A percentile compares a stretch with the other conserved stretches of the same genome.
Conservation (phyloP, 2,797 vertebrate genomes). For the Acanthiza pusilla region DNA sequence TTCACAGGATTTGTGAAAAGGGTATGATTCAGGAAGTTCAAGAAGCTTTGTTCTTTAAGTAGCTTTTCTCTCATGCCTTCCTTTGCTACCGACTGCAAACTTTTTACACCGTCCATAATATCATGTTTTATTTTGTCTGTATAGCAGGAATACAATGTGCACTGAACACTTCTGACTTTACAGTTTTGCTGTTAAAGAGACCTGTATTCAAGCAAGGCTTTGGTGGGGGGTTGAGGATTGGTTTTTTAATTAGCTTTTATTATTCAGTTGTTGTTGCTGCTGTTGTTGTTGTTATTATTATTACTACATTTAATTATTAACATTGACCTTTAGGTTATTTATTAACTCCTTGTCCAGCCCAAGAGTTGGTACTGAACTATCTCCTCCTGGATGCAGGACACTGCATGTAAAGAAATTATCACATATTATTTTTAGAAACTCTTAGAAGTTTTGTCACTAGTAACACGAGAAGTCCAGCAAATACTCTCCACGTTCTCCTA, state of each 20-base stretch:
- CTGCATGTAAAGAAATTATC: neutral
- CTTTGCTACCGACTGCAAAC: neutral
- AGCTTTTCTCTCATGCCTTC: neutral
- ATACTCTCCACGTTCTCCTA: neutral
- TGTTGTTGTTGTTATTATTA: neutral
- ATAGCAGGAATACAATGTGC: neutral
- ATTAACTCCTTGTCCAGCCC: neutral
- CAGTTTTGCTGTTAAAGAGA: neutral
- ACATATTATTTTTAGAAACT: constrained; percentile 26
- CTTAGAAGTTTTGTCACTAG: constrained; percentile 5
- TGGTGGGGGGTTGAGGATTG: rapidly evolving
- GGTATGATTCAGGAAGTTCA: neutral
- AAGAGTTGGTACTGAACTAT: neutral
- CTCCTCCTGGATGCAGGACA: neutral
- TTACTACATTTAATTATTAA: neutral
- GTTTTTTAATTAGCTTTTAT: neutral
- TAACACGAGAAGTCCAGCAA: neutral
- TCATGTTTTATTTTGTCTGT: neutral
- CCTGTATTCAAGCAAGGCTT: neutral
- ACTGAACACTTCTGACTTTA: neutral
- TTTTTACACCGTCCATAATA: neutral
- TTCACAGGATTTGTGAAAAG: neutral
- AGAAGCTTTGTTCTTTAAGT: neutral
- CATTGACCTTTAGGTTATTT: neutral
- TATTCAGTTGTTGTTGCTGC: neutral